Evolutionary conservation across 2,113 vertebrate genomes (phyloP).

Genomic region (Menidia beryllina): DNA sequence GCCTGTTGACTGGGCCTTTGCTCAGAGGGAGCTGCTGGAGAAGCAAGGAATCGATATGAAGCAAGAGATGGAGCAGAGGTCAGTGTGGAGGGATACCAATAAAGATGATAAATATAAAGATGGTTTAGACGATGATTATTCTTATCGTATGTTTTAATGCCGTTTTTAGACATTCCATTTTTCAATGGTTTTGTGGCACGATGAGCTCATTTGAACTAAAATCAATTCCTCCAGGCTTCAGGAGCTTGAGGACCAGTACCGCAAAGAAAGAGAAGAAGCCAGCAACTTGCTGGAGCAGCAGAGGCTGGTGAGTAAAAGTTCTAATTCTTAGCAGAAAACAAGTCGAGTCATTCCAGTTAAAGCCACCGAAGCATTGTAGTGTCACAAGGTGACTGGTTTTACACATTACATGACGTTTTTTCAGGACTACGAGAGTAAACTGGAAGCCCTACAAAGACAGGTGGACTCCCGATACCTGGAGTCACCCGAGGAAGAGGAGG

Average conservation of each 20-base stretch:
- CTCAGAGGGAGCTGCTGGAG: slow-evolving; percentile 95
- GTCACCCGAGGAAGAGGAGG: slow-evolving; percentile 94
- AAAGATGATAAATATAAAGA: too few relatives aligned
- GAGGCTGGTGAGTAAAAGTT: slow-evolving; percentile 86
- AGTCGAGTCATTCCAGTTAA: neutral
- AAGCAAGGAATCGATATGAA: slow-evolving; percentile 99
- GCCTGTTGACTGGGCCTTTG: slow-evolving; percentile 97
- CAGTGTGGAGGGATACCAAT: neutral
- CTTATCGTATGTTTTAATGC: neutral
- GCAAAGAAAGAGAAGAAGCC: slow-evolving; percentile 94
- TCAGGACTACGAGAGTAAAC: slow-evolving; percentile 97
- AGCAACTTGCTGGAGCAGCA: slow-evolving; percentile 97
- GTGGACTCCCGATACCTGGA: slow-evolving; percentile 93
- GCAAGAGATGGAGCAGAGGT: slow-evolving; percentile 98
- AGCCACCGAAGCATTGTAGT: neutral
- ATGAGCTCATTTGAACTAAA: neutral
- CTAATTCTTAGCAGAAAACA: neutral
- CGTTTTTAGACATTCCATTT: neutral
- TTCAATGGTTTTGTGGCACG: neutral
- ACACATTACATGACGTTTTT: slow-evolving; percentile 4
- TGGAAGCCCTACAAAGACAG: slow-evolving; percentile 95
- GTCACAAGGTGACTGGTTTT: neutral
- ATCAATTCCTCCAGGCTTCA: slow-evolving; percentile 85
- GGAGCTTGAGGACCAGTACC: slow-evolving; percentile 96
- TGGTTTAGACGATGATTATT: neutral